A percentile compares a stretch with the other conserved stretches of the same genome.
Evolutionary conservation across 2,888 invertebrate species (phyloP).

Genomic region (Sarcophaga variegata): DNA sequence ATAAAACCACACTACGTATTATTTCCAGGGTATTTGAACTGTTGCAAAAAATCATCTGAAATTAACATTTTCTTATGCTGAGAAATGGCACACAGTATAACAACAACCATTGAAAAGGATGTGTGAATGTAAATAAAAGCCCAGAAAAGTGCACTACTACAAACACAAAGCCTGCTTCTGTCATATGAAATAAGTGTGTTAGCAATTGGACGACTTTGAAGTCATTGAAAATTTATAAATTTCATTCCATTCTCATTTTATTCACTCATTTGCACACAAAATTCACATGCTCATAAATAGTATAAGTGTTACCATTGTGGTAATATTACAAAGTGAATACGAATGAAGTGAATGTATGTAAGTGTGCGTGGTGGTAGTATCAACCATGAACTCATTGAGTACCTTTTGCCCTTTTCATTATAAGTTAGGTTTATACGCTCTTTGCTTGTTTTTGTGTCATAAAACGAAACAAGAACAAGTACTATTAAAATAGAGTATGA

Average conservation of each 20-base stretch:
- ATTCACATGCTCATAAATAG: conserved; percentile 6
- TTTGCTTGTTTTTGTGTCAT: conserved; percentile 1
- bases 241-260: conserved; percentile 31
- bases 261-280: conserved; percentile 17
- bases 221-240: conserved; percentile 48
- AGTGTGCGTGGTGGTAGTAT: neutral
- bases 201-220: conserved; percentile 35
- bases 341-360: neutral
- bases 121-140: too few species aligned
- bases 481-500: neutral
- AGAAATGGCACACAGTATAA: too few species aligned
- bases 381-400: conserved; percentile 61
- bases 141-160: neutral
- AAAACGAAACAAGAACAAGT: conserved; percentile 7
- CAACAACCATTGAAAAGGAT: neutral
- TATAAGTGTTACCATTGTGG: neutral
- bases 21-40: too few species aligned
- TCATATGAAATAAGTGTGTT: conserved; percentile 9
- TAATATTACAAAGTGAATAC: neutral
- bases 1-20: too few species aligned
- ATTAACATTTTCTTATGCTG: too few species aligned
- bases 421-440: conserved; percentile 28
- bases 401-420: conserved; percentile 62
- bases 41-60: too few species aligned
- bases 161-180: neutral